phyloP scores from a whole-genome alignment of 2,797 vertebrate genomes.

The Sebastes matsubarae region DNA sequence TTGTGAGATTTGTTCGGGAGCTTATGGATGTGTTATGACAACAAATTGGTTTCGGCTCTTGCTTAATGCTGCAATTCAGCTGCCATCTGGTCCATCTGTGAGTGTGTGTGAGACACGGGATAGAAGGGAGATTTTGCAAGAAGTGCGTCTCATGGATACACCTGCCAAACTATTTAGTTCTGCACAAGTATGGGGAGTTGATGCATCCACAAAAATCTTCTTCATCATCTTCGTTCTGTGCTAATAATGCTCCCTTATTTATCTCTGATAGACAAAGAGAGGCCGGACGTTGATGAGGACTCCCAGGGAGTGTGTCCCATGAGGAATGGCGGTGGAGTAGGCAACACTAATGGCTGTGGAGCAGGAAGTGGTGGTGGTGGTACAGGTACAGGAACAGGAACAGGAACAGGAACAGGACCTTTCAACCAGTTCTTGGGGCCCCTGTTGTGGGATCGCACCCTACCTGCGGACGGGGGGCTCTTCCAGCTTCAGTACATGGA shows the following conservation, averaged over 20 bases:
- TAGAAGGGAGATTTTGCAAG: background rate
- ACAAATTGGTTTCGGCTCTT: conserved; percentile 59
- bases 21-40: conserved; percentile 56
- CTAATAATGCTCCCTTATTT: conserved; percentile 2
- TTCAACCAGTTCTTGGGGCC: conserved; percentile 88
- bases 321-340: conserved; percentile 71
- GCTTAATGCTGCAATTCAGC: conserved; percentile 63
- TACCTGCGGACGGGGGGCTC: conserved; percentile 88
- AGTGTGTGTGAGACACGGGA: conserved; percentile 6
- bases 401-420: conserved; percentile 49
- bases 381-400: too few species aligned
- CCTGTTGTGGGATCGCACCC: conserved; percentile 90
- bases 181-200: background rate
- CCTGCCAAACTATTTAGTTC: conserved; percentile 14
- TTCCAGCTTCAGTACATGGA: conserved; percentile 95
- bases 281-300: conserved; percentile 82
- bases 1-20: conserved; percentile 53
- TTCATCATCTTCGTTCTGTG: conserved; percentile 1
- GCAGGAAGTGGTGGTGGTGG: conserved; percentile 35
- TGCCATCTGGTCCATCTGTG: conserved; percentile 77
- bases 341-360: conserved; percentile 63
- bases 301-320: conserved; percentile 79
- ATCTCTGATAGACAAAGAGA: conserved; percentile 78
- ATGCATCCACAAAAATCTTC: background rate
- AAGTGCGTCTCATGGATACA: conserved; percentile 33